A percentile compares a stretch with the other conserved stretches of the same genome.
Evolutionary conservation across 1,140 invertebrate species (phyloP).

Genomic region (Chironomus striatipennis): DNA sequence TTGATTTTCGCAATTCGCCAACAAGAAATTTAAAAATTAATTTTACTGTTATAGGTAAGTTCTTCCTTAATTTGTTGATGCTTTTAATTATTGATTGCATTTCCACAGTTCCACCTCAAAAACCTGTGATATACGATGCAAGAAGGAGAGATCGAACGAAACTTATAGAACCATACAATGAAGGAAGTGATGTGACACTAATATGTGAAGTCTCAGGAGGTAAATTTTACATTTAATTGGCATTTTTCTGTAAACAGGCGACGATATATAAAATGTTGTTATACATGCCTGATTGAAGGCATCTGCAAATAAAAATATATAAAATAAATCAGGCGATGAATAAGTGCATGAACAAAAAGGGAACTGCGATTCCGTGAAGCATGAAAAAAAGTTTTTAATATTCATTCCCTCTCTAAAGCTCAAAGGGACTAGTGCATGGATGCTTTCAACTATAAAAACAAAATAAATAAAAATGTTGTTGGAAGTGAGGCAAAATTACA

Average conservation of each 20-base stretch:
- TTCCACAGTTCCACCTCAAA: conserved; percentile 68
- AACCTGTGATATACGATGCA: conserved; percentile 76
- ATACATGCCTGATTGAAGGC: conserved; percentile 33
- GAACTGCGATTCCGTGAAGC: too few species aligned
- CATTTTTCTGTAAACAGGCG: neutral
- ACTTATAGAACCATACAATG: conserved; percentile 76
- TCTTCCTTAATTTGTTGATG: neutral
- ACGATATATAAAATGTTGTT: conserved; percentile 26
- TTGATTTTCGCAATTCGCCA: conserved; percentile 80
- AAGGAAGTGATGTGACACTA: conserved; percentile 71
- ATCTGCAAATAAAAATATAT: too few species aligned
- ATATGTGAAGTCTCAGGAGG: conserved; percentile 83
- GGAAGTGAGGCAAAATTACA: too few species aligned
- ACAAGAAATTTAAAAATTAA: conserved; percentile 78
- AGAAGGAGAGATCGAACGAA: conserved; percentile 68
- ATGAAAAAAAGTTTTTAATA: too few species aligned
- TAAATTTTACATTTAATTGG: conserved; percentile 43
- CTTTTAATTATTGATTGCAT: conserved; percentile 13
- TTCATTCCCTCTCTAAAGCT: too few species aligned
- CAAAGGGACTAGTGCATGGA: too few species aligned
- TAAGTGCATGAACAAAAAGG: too few species aligned
- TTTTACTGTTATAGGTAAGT: conserved; percentile 78
- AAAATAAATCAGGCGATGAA: too few species aligned
- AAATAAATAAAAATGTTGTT: too few species aligned
- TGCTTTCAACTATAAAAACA: too few species aligned